These are phyloP conservation scores for Dolichoris vasculosae DNA, from an alignment of 1,140 invertebrate genomes.

Conservation along the genomic window DNA sequence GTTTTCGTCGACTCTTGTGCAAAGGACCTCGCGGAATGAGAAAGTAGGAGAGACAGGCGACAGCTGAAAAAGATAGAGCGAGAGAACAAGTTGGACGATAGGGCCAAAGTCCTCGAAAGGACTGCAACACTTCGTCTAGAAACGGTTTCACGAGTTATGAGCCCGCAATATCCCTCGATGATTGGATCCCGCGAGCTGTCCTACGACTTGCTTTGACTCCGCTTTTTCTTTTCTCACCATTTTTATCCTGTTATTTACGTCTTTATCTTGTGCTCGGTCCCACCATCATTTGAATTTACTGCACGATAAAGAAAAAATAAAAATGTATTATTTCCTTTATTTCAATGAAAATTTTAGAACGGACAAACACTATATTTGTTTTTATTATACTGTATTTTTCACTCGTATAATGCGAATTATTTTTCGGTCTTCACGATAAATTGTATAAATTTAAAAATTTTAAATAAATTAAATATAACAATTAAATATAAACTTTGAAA, in stretches of 20 bases:
- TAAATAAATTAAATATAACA: not conserved
- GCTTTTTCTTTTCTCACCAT: conserved; percentile 26
- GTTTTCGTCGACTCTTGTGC: conserved; percentile 11
- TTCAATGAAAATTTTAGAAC: not conserved
- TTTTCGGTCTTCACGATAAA: not conserved
- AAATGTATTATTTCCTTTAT: not conserved
- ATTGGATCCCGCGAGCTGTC: conserved; percentile 65
- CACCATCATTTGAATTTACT: not conserved
- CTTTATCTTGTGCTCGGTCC: not conserved
- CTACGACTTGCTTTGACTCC: conserved; percentile 9
- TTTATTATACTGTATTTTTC: not conserved
- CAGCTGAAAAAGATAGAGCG: conserved; percentile 29
- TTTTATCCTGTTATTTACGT: not conserved
- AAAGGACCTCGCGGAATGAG: conserved; percentile 54
- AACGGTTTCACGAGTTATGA: conserved; percentile 60
- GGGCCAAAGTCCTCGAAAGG: conserved; percentile 56
- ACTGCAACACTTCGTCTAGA: conserved; percentile 52
- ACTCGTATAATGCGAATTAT: not conserved
- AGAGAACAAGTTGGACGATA: conserved; percentile 51
- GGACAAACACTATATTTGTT: not conserved
- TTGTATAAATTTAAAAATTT: not conserved
- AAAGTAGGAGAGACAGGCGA: conserved; percentile 11
- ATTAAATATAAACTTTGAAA: not conserved
- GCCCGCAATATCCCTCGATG: conserved; percentile 66
- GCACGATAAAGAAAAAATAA: not conserved